These are phyloP conservation scores for Dendrophyllia cribrosa DNA, from an alignment of 64 coral and sea anemone genomes.

Conservation along the genomic window DNA sequence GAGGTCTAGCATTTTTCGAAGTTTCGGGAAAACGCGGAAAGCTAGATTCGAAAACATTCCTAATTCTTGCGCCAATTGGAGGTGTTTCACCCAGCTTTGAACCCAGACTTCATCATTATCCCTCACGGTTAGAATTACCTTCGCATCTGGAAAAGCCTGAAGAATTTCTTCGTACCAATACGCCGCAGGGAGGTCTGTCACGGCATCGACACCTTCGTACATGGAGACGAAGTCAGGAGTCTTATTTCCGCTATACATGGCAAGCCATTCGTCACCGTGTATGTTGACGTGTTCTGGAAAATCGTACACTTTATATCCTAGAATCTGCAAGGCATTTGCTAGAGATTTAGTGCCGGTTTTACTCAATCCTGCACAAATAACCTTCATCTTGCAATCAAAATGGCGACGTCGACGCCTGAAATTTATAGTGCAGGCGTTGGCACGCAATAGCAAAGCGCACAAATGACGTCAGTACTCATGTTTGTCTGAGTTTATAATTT, in stretches of 20 bases:
- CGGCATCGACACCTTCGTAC: slow-evolving; percentile 28
- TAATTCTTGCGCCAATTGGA: background rate
- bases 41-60: background rate
- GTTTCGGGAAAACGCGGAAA: background rate
- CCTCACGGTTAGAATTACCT: slow-evolving; percentile 23
- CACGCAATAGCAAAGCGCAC: too few relatives aligned
- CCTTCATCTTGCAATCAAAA: slow-evolving; percentile 12
- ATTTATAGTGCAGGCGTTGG: too few relatives aligned
- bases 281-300: slow-evolving; percentile 3
- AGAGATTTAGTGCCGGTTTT: slow-evolving; percentile 59
- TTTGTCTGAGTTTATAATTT: too few relatives aligned
- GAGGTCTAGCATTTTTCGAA: background rate
- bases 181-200: slow-evolving; percentile 17
- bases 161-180: slow-evolving; percentile 27
- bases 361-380: slow-evolving; percentile 54
- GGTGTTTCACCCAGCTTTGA: slow-evolving; percentile 20
- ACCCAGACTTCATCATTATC: slow-evolving; percentile 56
- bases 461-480: too few relatives aligned
- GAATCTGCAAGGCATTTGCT: slow-evolving; percentile 10
- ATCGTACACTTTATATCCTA: slow-evolving; percentile 42
- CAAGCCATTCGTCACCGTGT: slow-evolving; percentile 18
- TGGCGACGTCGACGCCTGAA: too few relatives aligned
- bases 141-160: slow-evolving; percentile 25
- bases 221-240: slow-evolving; percentile 25
- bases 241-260: background rate